A percentile compares a stretch with the other conserved stretches of the same genome.
These are phyloP conservation scores for Oryzias javanicus DNA, from an alignment of 2,113 vertebrate genomes.

Conservation along the genomic window DNA sequence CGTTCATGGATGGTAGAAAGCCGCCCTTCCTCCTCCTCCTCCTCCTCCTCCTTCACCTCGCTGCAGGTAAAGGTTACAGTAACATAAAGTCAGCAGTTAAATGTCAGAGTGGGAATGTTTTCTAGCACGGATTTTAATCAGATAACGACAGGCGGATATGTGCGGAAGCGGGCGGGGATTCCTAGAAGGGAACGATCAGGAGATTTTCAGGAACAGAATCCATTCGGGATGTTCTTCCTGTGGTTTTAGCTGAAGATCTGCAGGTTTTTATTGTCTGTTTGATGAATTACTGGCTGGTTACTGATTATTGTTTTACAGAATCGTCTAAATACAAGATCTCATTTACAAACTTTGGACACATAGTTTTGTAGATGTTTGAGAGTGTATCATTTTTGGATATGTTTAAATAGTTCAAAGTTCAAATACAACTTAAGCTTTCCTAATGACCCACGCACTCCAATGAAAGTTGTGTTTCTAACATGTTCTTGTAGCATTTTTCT, in stretches of 20 bases:
- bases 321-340: too few relatives aligned
- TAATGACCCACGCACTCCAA: too few relatives aligned
- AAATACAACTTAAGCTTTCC: too few relatives aligned
- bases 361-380: not conserved
- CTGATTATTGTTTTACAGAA: too few relatives aligned
- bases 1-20: constrained; percentile 1
- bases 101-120: constrained; percentile 43
- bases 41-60: constrained; percentile 16
- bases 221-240: constrained; percentile 10
- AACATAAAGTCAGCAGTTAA: constrained; percentile 34
- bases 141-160: constrained; percentile 9
- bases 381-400: too few relatives aligned
- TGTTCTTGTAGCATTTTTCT: too few relatives aligned
- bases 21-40: constrained; percentile 45
- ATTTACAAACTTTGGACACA: not conserved
- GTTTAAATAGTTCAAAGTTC: too few relatives aligned
- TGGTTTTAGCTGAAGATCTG: constrained; percentile 1
- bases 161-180: constrained; percentile 9
- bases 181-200: constrained; percentile 29
- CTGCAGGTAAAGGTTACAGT: constrained; percentile 55
- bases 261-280: not conserved
- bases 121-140: constrained; percentile 36
- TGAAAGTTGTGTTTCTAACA: too few relatives aligned
- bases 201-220: constrained; percentile 24
- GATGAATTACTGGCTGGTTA: not conserved